Base-by-base conservation (phyloP, 2,113 vertebrate species). In the Brachyistius frenatus region DNA sequence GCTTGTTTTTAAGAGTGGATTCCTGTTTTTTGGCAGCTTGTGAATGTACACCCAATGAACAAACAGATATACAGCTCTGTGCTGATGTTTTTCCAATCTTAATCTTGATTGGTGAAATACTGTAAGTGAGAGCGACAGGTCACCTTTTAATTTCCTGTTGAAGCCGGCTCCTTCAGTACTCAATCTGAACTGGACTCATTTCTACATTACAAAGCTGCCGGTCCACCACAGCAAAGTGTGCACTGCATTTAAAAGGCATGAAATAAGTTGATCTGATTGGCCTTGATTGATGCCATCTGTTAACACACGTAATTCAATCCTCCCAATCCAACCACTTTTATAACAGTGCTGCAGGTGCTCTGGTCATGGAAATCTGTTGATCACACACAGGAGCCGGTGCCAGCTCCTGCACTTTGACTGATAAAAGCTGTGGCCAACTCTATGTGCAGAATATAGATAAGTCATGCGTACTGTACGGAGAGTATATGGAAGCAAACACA, bases 251-350 rank as follows among this genome's bases (percentile, higher is more conserved):
- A 60, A 83, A 81, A 81, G 49, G 71, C 65, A 47, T 53, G 49
- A 78, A 56, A 66, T 47, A 15, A 46, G 56, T 16, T 72, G 82
- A 81, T 85, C 70, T 68, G 65, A 87, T 80, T 73, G 80, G 69
- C 75, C 41, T 70, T 76, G 77, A 86, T 81, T 86, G 71, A 73
- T 70, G 77, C 80, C 83, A 77, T 76, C 84, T 80, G 81, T 82
- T 81, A 70, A 87, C 83, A 73, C 76, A 66, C 46, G 75, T 83
- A 84, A 77, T 82, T 75, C 78, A 91, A 86, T 91, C 83, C 73
- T 35, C 73, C 55, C 86, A 76, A 91, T 89, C 73, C 83, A 49
- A 52, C 63, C 71, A 84, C 87, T 81, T 85, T 81, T 44, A 79
- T 54, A 63, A 78, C 78, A 79, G 71, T 81, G 73, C 82, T 74